A percentile compares a stretch with the other conserved stretches of the same genome.
Conservation (phyloP, 1,140 invertebrate species). For the Drosophila lini region DNA sequence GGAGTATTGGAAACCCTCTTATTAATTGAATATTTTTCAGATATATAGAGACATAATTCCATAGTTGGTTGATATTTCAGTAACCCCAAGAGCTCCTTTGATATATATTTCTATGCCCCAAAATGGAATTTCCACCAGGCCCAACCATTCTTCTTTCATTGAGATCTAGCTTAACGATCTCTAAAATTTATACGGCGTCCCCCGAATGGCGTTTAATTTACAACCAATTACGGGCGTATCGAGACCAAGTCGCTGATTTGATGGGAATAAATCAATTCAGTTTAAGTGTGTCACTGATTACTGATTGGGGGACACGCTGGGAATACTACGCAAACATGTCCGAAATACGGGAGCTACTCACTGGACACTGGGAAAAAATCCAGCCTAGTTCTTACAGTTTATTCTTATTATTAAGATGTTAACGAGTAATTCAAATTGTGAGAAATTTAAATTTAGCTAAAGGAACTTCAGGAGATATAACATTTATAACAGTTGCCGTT, state of each 20-base stretch:
- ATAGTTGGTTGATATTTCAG: neutral
- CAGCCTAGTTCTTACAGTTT: no score
- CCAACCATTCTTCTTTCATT: neutral
- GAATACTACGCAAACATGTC: slow-evolving; percentile 23
- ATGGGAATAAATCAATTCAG: slow-evolving; percentile 82
- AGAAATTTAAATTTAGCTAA: no score
- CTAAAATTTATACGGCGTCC: slow-evolving; percentile 10
- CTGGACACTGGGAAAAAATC: slow-evolving; percentile 7
- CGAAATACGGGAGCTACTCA: slow-evolving; percentile 9
- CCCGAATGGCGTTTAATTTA: slow-evolving; percentile 62
- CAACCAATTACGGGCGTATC: slow-evolving; percentile 79
- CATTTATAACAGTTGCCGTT: neutral
- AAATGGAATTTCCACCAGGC: neutral
- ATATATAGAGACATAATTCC: neutral
- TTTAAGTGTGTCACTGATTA: slow-evolving; percentile 82
- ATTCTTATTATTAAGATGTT: no score
- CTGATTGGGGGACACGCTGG: slow-evolving; percentile 45
- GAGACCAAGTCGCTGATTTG: slow-evolving; percentile 74
- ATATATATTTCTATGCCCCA: neutral
- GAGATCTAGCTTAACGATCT: slow-evolving; percentile 23
- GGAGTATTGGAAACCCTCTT: neutral
- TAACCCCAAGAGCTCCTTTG: neutral
- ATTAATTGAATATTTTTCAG: neutral
- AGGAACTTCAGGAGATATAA: neutral
- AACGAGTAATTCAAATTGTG: no score